These are phyloP conservation scores for Rhinogobio ventralis DNA, from an alignment of 2,797 vertebrate genomes.

Conservation along the genomic window DNA sequence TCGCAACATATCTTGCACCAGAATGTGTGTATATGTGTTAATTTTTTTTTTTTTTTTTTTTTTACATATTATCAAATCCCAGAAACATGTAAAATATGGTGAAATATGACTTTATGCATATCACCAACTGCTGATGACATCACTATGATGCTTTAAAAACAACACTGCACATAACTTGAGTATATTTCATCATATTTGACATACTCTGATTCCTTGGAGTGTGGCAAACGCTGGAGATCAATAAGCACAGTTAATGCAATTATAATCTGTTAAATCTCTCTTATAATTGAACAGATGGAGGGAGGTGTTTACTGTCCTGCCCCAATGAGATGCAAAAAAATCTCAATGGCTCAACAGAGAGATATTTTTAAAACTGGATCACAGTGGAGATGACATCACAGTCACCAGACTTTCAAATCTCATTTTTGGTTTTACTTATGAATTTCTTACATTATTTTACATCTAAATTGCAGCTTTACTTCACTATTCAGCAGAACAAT, in stretches of 20 bases:
- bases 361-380: constrained; percentile 58
- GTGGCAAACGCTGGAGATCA: constrained; percentile 65
- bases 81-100: neutral
- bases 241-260: constrained; percentile 78
- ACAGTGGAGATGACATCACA: constrained; percentile 27
- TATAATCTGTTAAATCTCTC: constrained; percentile 81
- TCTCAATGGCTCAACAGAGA: constrained; percentile 57
- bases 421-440: neutral
- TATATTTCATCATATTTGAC: constrained; percentile 33
- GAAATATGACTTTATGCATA: neutral
- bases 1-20: neutral
- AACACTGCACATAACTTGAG: neutral
- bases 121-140: neutral
- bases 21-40: neutral
- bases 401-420: constrained; percentile 11
- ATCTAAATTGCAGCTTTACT: neutral
- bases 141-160: neutral
- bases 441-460: neutral
- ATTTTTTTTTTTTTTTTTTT: no score
- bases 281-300: constrained; percentile 84
- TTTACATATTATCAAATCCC: neutral
- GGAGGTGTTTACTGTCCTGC: constrained; percentile 73
- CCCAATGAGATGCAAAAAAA: constrained; percentile 37
- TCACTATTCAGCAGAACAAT: neutral
- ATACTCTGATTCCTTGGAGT: constrained; percentile 63